A percentile compares a stretch with the other conserved stretches of the same genome.
Evolutionary conservation across 2,797 vertebrate species (phyloP).

Genomic region (Toxotes lorentzi): DNA sequence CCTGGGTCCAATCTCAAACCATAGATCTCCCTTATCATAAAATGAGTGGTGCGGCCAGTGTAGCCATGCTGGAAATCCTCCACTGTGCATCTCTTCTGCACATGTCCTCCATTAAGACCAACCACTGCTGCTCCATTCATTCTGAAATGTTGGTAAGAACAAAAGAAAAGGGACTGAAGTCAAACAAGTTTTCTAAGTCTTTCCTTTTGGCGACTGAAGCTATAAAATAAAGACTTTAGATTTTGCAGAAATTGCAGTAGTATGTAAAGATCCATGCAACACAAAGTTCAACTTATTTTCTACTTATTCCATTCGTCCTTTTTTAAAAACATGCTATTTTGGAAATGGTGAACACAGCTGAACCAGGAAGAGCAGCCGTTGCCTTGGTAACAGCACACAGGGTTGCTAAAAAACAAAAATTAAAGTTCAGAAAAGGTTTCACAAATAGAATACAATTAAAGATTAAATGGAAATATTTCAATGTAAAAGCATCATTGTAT

Average conservation of each 20-base stretch:
- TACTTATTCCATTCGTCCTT: not conserved
- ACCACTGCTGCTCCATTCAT: conserved; percentile 32
- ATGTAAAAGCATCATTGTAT: not conserved
- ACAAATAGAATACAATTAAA: not conserved
- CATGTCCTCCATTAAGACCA: conserved; percentile 36
- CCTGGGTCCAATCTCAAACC: conserved; percentile 70
- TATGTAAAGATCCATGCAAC: not conserved
- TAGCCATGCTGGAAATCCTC: conserved; percentile 50
- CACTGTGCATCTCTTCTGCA: conserved; percentile 38
- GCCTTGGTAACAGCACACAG: conserved; percentile 15
- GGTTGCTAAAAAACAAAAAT: conserved; percentile 1
- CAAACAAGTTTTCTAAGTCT: not conserved
- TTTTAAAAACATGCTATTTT: not conserved
- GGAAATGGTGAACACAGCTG: not conserved
- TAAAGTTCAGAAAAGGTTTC: not conserved
- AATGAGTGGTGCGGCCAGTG: conserved; percentile 53
- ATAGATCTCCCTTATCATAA: conserved; percentile 75
- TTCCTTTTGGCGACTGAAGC: not conserved
- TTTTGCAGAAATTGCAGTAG: not conserved
- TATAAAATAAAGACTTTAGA: not conserved
- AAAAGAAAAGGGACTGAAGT: not conserved
- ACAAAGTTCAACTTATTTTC: not conserved
- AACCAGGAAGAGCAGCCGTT: conserved; percentile 3
- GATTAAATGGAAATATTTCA: not conserved
- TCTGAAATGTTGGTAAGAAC: conserved; percentile 15